Conservation (phyloP, 2,113 vertebrate species). For the Vombatus ursinus region DNA sequence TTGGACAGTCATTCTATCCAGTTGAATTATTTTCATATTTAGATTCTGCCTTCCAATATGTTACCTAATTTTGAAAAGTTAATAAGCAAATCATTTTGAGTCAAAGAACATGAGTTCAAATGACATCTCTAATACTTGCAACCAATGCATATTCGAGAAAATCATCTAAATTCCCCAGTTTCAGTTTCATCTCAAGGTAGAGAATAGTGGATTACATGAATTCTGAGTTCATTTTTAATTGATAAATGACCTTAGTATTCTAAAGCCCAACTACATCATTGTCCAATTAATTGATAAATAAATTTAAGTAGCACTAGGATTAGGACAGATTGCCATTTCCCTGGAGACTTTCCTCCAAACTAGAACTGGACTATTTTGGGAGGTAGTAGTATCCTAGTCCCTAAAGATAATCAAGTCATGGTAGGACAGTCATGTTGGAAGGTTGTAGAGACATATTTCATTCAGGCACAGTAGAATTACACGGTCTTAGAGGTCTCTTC, state of each 20-base stretch:
- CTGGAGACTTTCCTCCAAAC: background rate
- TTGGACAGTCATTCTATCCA: background rate
- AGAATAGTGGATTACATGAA: background rate
- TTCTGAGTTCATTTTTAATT: background rate
- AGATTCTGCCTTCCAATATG: background rate
- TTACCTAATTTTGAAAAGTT: background rate
- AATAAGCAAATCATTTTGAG: background rate
- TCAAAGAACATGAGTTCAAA: background rate
- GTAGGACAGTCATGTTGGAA: background rate
- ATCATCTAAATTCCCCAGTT: background rate
- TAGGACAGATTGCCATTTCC: background rate
- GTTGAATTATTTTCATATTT: background rate
- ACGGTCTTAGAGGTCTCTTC: background rate
- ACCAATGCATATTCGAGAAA: background rate
- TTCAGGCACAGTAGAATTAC: background rate
- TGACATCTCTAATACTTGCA: background rate
- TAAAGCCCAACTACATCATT: background rate
- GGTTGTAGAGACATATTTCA: background rate
- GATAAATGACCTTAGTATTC: background rate
- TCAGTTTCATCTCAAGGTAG: background rate
- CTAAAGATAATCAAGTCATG: background rate
- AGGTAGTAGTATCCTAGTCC: background rate
- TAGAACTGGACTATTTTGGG: background rate
- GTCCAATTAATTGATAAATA: background rate
- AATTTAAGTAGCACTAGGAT: background rate